phyloP scores from a whole-genome alignment of 2,113 vertebrate genomes.

The Loxodonta africana region DNA sequence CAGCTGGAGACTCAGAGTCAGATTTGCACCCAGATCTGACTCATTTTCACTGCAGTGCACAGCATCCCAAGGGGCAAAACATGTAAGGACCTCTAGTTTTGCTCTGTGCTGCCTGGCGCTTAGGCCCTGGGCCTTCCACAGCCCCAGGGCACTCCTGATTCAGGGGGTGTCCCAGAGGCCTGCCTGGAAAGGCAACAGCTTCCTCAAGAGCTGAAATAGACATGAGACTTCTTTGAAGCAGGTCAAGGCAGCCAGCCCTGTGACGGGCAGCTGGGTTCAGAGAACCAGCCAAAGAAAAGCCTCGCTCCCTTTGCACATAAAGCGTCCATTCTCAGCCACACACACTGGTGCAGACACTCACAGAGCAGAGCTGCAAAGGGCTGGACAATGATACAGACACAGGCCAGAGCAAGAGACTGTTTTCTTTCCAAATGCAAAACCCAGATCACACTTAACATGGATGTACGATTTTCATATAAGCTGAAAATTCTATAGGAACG shows the following conservation, averaged over 20 bases:
- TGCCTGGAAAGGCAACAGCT: background rate
- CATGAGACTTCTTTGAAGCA: background rate
- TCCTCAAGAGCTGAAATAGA: background rate
- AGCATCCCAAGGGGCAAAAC: background rate
- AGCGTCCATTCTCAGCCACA: conserved; percentile 62
- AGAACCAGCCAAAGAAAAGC: conserved; percentile 63
- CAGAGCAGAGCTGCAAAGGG: conserved; percentile 4
- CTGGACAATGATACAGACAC: conserved; percentile 43
- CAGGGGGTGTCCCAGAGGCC: background rate
- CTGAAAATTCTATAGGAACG: conserved; percentile 57
- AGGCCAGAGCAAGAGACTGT: background rate
- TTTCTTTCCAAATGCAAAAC: conserved; percentile 56
- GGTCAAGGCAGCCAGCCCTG: background rate
- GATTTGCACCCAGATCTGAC: background rate
- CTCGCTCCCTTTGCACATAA: conserved; percentile 69
- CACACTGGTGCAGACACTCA: conserved; percentile 46
- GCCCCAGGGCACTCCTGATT: background rate
- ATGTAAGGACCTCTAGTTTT: background rate
- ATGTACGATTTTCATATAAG: background rate
- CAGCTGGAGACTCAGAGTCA: background rate
- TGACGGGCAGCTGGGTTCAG: conserved; percentile 69
- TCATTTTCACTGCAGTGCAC: background rate
- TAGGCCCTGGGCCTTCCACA: background rate
- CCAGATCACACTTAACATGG: background rate
- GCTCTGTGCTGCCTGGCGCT: background rate